Conservation (phyloP, 2,113 vertebrate species). For the Labeo rohita region DNA sequence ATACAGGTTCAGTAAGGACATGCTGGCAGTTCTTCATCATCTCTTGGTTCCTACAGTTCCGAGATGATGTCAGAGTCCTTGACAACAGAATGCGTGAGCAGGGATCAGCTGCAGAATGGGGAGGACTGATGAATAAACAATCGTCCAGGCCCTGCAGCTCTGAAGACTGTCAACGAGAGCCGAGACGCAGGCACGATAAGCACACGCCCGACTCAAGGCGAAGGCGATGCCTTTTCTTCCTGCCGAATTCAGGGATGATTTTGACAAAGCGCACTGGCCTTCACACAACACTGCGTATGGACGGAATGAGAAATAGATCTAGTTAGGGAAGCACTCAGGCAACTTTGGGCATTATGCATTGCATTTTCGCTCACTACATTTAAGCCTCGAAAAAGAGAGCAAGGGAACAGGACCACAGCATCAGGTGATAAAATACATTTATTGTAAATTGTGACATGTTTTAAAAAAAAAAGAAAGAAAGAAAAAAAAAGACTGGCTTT, state of each 20-base stretch:
- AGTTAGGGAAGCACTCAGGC: constrained; percentile 17
- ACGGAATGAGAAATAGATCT: constrained; percentile 16
- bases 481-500: constrained; percentile 42
- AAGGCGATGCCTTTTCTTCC: constrained; percentile 15
- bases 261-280: constrained; percentile 34
- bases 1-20: not conserved
- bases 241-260: constrained; percentile 14
- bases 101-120: constrained; percentile 40
- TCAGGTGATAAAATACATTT: constrained; percentile 66
- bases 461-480: constrained; percentile 38
- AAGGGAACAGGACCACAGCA: not conserved
- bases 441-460: constrained; percentile 61
- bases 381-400: not conserved
- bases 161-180: constrained; percentile 40
- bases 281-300: constrained; percentile 9
- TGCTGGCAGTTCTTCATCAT: constrained; percentile 24
- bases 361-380: not conserved
- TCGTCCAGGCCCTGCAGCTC: constrained; percentile 37
- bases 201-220: constrained; percentile 22
- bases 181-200: not conserved
- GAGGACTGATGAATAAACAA: constrained; percentile 57
- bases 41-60: constrained; percentile 28
- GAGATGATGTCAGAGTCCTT: constrained; percentile 50
- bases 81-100: constrained; percentile 48
- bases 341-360: constrained; percentile 13